Percentiles rank a stretch among this genome's conserved stretches.
phyloP scores from a whole-genome alignment of 2,797 vertebrate species.

The Enteromius unitaeniatus region DNA sequence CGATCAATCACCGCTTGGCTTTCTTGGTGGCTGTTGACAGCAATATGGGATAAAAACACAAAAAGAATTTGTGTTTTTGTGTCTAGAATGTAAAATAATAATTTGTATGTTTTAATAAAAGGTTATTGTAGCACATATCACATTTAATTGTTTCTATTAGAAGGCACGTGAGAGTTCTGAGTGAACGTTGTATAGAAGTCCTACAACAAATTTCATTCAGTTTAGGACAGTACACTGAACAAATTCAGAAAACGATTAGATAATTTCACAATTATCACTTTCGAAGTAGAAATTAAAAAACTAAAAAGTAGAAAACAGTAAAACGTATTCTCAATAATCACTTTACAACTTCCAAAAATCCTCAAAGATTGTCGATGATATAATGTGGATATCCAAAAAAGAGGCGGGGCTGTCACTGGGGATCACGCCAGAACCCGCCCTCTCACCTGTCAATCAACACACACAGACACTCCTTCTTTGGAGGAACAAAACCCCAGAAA shows the following conservation, averaged over 20 bases:
- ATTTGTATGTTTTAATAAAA: slow-evolving; percentile 15
- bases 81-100: not conserved
- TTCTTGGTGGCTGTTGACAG: slow-evolving; percentile 40
- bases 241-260: not conserved
- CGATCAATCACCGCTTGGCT: slow-evolving; percentile 58
- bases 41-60: not conserved
- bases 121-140: not conserved
- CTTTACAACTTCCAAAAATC: not conserved
- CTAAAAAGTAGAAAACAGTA: not conserved
- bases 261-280: not conserved
- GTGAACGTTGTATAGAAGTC: not conserved
- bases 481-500: slow-evolving; percentile 56
- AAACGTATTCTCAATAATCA: not conserved
- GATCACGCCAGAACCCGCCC: slow-evolving; percentile 66
- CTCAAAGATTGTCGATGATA: not conserved
- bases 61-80: slow-evolving; percentile 28
- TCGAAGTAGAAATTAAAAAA: not conserved
- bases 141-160: not conserved
- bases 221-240: not conserved
- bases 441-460: slow-evolving; percentile 73
- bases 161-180: not conserved
- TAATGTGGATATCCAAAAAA: slow-evolving; percentile 6
- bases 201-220: not conserved
- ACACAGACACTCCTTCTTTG: slow-evolving; percentile 9
- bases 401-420: slow-evolving; percentile 43